phyloP scores from a whole-genome alignment of 2,113 vertebrate species.

The Hypomesus transpacificus region DNA sequence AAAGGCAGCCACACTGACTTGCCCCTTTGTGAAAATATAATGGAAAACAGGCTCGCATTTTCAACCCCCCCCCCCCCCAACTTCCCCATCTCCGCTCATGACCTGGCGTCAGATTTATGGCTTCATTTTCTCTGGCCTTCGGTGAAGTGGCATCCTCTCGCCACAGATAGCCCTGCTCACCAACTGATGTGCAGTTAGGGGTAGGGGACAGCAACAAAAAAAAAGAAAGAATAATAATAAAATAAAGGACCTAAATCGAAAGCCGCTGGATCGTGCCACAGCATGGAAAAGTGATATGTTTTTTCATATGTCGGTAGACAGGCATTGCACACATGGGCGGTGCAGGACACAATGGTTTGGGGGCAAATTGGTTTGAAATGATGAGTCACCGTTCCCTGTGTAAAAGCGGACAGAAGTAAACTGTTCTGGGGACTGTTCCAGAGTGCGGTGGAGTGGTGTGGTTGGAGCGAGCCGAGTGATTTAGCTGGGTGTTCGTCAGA shows the following conservation, averaged over 20 bases:
- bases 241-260: slow-evolving; percentile 1
- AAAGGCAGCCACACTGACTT: slow-evolving; percentile 26
- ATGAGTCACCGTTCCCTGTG: slow-evolving; percentile 52
- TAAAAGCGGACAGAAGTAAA: slow-evolving; percentile 43
- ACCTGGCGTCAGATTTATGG: slow-evolving; percentile 55
- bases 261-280: slow-evolving; percentile 31
- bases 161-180: slow-evolving; percentile 41
- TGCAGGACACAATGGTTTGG: slow-evolving; percentile 49
- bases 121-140: slow-evolving; percentile 66
- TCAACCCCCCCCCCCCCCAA: not conserved
- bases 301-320: slow-evolving; percentile 52
- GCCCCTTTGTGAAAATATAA: slow-evolving; percentile 40
- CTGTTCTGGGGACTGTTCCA: slow-evolving; percentile 39
- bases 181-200: slow-evolving; percentile 40
- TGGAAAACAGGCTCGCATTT: slow-evolving; percentile 32
- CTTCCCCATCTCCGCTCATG: slow-evolving; percentile 52
- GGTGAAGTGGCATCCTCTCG: slow-evolving; percentile 53
- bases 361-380: slow-evolving; percentile 65
- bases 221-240: not conserved
- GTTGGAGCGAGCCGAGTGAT: slow-evolving; percentile 48
- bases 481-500: slow-evolving; percentile 45
- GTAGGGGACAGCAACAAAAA: not conserved
- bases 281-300: slow-evolving; percentile 36
- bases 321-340: slow-evolving; percentile 46
- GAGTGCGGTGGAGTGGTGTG: slow-evolving; percentile 33